These are phyloP conservation scores for Drosophila ercepeae DNA, from an alignment of 1,140 invertebrate genomes.

Conservation along the genomic window DNA sequence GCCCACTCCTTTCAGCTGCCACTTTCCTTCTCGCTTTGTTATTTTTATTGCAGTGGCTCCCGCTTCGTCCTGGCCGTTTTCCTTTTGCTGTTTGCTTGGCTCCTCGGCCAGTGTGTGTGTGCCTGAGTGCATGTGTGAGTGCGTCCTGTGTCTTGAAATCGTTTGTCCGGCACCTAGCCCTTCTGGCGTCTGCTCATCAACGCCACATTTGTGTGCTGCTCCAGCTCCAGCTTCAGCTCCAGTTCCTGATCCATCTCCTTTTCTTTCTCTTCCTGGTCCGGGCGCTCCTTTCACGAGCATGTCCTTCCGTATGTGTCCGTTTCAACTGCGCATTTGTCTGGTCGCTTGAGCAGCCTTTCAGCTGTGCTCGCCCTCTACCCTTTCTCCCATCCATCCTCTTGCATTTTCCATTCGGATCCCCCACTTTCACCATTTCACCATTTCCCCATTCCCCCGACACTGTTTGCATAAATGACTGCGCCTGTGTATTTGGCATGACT, in stretches of 20 bases:
- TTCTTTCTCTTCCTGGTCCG: conserved; percentile 3
- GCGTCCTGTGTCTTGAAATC: conserved; percentile 46
- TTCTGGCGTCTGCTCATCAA: conserved; percentile 69
- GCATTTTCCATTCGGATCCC: conserved; percentile 18
- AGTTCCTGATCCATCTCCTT: conserved; percentile 5
- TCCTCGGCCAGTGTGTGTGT: conserved; percentile 28
- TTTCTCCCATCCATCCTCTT: neutral
- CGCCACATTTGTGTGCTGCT: conserved; percentile 69
- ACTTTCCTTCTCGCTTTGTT: conserved; percentile 32
- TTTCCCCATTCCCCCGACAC: conserved; percentile 1
- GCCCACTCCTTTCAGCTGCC: neutral
- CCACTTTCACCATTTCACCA: no score
- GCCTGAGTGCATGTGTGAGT: conserved; percentile 11
- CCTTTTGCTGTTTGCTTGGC: conserved; percentile 49
- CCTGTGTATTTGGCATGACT: conserved; percentile 82
- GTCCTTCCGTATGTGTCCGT: conserved; percentile 51
- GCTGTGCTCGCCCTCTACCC: conserved; percentile 39
- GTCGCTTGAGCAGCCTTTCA: conserved; percentile 78
- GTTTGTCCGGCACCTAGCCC: conserved; percentile 53
- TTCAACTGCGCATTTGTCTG: conserved; percentile 76
- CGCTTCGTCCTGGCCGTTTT: conserved; percentile 31
- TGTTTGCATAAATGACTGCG: conserved; percentile 81
- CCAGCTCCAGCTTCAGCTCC: conserved; percentile 1
- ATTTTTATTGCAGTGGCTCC: conserved; percentile 49
- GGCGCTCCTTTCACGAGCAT: conserved; percentile 33